Conservation (phyloP, 2,113 vertebrate genomes). For the Chaenocephalus aceratus region DNA sequence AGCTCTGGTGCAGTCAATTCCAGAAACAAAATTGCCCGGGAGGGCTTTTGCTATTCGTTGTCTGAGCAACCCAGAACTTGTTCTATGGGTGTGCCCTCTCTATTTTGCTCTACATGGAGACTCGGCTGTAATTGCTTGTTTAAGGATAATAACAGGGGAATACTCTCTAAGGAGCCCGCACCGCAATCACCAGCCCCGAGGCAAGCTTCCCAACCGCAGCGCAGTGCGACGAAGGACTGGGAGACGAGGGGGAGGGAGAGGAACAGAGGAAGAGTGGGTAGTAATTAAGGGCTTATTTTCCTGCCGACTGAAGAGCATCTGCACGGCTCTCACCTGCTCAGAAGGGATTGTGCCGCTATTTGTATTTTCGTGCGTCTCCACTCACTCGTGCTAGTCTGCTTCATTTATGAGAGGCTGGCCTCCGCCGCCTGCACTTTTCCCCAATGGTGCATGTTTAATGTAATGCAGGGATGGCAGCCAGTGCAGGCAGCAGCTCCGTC, state of each 20-base stretch:
- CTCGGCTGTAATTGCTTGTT: constrained; percentile 79
- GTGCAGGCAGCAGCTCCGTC: constrained; percentile 44
- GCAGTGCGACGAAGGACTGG: constrained; percentile 56
- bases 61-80: constrained; percentile 63
- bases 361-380: constrained; percentile 14
- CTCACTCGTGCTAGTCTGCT: neutral
- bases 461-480: constrained; percentile 57
- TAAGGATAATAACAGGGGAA: constrained; percentile 83
- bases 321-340: constrained; percentile 74
- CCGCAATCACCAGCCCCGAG: constrained; percentile 74
- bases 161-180: constrained; percentile 67
- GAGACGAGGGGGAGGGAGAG: constrained; percentile 27
- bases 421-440: constrained; percentile 22
- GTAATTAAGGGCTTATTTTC: constrained; percentile 80
- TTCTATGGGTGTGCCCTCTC: constrained; percentile 74
- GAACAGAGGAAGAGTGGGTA: constrained; percentile 52
- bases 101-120: constrained; percentile 70
- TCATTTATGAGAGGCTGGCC: constrained; percentile 49
- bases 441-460: constrained; percentile 58
- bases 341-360: constrained; percentile 47
- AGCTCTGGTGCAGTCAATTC: constrained; percentile 35
- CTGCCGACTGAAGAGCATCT: constrained; percentile 69
- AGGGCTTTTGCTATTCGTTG: constrained; percentile 49
- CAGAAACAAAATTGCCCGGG: constrained; percentile 53
- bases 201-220: constrained; percentile 69